Evolutionary conservation across 2,888 invertebrate species (phyloP), one percentile per base, ranked within the genome.

Genomic region (Caenorhabditis panamensis): DNA sequence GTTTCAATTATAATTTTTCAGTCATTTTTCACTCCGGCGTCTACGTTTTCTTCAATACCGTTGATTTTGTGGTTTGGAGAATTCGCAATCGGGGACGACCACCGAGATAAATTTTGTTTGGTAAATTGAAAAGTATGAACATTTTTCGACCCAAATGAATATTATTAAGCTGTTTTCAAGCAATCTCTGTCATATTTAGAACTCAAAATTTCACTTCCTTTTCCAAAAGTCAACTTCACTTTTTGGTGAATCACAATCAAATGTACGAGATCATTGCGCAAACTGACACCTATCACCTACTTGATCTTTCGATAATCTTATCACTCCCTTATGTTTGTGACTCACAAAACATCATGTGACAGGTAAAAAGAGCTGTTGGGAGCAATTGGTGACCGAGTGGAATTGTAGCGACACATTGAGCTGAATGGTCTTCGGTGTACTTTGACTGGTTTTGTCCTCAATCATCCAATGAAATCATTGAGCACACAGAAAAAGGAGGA

Each of bases 231-330:
- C 41, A 41, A 2, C 13, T 41, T 13, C 47, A 3, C 8, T 16
- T 16, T 47, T 20, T 18, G 9, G 9, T 47, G 41, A 41, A 41
- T 47, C 47, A 47, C 18, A 11, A 11, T 47, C 47, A 47, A 47
- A 11, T 41, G 41, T 41, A 41, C 41, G 8, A 41, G 41, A 41
- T 47, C 47, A 47, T 47, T 47, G 47, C 47, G 47, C 47, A 18
- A 47, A 47, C n/a, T 20, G 41, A 41, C 41, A 41, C 41, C 41
- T 41, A 41, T 41, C 47, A 47, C 47, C 18, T 18, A 4, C 18
- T 47, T 18, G 47, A 47, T 47, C 47, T 47, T 47, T 47, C 47
- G 47, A 18, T 47, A 20, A 20, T 20, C 47, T 47, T 47, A 47
- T 47, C 47, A 47, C 11, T 47, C 9, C 41, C 9, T 6, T 41